These are phyloP conservation scores for Clarias laeviceps DNA, from an alignment of 2,797 vertebrate genomes.

Conservation along the genomic window DNA sequence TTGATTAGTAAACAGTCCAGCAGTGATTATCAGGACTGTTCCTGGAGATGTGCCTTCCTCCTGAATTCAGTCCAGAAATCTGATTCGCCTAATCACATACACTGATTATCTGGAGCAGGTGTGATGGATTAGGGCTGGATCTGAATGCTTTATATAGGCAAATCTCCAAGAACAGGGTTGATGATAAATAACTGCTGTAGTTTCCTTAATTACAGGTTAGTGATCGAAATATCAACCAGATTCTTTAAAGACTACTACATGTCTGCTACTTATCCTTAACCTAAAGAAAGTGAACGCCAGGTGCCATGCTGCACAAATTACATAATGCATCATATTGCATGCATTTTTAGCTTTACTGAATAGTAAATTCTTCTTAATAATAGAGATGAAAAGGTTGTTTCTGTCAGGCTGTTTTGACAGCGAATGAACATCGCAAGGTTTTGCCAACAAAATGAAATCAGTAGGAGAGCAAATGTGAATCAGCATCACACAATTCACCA, in stretches of 20 bases:
- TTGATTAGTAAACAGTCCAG: background rate
- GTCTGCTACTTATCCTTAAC: background rate
- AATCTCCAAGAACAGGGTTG: background rate
- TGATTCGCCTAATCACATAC: background rate
- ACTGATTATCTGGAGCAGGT: constrained; percentile 9
- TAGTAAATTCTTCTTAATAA: constrained; percentile 20
- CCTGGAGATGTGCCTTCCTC: background rate
- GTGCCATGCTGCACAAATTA: background rate
- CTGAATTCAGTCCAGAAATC: background rate
- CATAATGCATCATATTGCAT: background rate
- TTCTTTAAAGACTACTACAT: background rate
- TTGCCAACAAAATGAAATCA: background rate
- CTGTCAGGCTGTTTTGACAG: constrained; percentile 28
- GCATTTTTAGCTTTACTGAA: constrained; percentile 31
- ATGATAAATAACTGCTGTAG: background rate
- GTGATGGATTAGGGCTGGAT: background rate
- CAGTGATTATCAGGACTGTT: background rate
- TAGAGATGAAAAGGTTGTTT: constrained; percentile 21
- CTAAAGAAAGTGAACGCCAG: background rate
- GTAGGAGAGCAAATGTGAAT: constrained; percentile 31
- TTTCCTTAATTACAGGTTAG: constrained; percentile 1
- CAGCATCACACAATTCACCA: constrained; percentile 24
- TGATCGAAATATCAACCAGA: background rate
- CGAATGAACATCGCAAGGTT: background rate
- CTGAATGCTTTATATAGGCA: background rate